A percentile compares a stretch with the other conserved stretches of the same genome.
Evolutionary conservation across 1,140 invertebrate species (phyloP).

Genomic region (Conus ventricosus): DNA sequence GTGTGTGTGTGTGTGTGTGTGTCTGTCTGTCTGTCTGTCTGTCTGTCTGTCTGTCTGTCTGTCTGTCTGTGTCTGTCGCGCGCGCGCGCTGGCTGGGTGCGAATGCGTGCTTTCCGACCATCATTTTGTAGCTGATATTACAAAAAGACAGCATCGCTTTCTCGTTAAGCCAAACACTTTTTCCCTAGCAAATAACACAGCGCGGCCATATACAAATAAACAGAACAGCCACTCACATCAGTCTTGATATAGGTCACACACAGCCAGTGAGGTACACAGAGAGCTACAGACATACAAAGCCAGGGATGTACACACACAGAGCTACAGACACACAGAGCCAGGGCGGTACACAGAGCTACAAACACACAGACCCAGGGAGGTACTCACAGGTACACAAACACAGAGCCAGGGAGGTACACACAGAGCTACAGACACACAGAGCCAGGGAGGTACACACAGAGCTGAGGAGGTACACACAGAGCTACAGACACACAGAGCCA

Average conservation of each 20-base stretch:
- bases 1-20: conserved; percentile 1
- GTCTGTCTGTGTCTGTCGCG: background rate
- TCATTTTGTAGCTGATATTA: too few relatives aligned
- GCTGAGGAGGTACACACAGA: background rate
- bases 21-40: background rate
- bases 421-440: background rate
- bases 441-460: background rate
- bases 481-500: background rate
- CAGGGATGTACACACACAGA: too few relatives aligned
- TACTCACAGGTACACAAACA: background rate
- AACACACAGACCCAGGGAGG: background rate
- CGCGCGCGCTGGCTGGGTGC: background rate
- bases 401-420: background rate
- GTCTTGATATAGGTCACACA: too few relatives aligned
- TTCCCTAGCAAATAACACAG: too few relatives aligned
- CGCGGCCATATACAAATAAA: too few relatives aligned
- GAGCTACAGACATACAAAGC: too few relatives aligned
- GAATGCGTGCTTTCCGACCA: background rate
- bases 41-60: background rate
- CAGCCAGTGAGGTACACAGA: too few relatives aligned
- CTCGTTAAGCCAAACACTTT: too few relatives aligned
- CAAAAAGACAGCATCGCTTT: too few relatives aligned
- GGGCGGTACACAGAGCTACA: background rate
- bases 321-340: background rate
- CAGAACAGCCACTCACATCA: too few relatives aligned